Base-by-base conservation (phyloP, 2,888 invertebrate species). In the Adelognathus sp. region DNA sequence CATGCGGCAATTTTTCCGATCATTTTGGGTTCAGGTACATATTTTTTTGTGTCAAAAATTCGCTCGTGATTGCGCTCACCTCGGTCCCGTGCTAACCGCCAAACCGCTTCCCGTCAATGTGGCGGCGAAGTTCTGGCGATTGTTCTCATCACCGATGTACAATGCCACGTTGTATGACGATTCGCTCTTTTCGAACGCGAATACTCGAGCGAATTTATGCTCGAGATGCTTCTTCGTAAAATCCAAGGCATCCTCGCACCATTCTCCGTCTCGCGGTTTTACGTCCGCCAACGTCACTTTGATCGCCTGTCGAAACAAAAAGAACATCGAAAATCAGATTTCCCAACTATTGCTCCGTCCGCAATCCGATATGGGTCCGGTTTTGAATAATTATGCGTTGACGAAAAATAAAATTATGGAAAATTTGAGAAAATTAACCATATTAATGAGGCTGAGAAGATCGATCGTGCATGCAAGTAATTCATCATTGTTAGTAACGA, bases 21-120 rank as follows among this genome's bases (percentile, higher is more conserved):
- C 6, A 5, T 9, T 6, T 36, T 1, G n/a, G n/a, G n/a, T n/a
- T n/a, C n/a, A n/a, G n/a, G 11, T 36, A 11, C 1, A 36, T 39
- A 11, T 39, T 39, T 39, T 14, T 14, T 39, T 14, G 11, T 39
- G n/a, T n/a, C 16, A 4, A 18, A 21, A 18, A n/a, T 16, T 4
- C 5, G 58, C 1, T 36, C 33, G n/a, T 21, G 3, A 18, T 33
- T 24, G 9, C 50, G 87, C 91, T 90, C 89, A 94, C 94, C 92
- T 88, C 52, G 87, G 85, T 0, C 94, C 94, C 2, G 91, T 93
- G 60, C 93, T 92, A 11, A 86, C 71, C 0, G 93, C 94, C 24
- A 92, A 89, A 0, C 91, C 91, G 18, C 92, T 89, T 7, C 90
- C 88, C 0, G 94, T 93, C 74, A 95, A 85, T 39, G 92, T 75